These are phyloP conservation scores for Prietella phreatophila DNA, from an alignment of 2,113 vertebrate species.

Conservation along the genomic window DNA sequence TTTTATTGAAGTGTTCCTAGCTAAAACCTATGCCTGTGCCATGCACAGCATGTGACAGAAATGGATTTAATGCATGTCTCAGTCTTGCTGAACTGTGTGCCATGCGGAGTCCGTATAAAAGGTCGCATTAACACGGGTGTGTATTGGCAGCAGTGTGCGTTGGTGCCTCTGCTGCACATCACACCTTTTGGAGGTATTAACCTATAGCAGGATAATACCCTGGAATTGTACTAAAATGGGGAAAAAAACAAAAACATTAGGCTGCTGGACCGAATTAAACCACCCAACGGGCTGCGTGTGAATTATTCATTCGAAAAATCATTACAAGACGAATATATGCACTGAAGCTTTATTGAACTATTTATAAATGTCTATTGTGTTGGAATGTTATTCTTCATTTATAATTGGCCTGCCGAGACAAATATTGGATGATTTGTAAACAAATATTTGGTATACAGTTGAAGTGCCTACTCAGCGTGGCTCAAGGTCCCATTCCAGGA, in stretches of 20 bases:
- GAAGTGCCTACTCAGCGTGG: too few species aligned
- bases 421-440: not conserved
- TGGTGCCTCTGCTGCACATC: not conserved
- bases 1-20: not conserved
- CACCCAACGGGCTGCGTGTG: not conserved
- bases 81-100: not conserved
- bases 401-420: not conserved
- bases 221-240: not conserved
- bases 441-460: too few species aligned
- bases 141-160: not conserved
- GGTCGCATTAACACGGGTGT: constrained; percentile 5
- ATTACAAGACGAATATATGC: not conserved
- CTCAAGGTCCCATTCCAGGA: too few species aligned
- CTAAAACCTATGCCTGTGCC: not conserved
- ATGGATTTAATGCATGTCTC: not conserved
- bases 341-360: constrained; percentile 3
- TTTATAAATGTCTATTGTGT: not conserved
- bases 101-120: not conserved
- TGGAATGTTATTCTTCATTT: not conserved
- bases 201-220: not conserved
- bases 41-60: not conserved
- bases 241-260: not conserved
- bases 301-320: constrained; percentile 10
- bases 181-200: not conserved
- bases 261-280: not conserved